A percentile compares a stretch with the other conserved stretches of the same genome.
Conservation (phyloP, 2,888 invertebrate genomes). For the Eristalis arbustorum region DNA sequence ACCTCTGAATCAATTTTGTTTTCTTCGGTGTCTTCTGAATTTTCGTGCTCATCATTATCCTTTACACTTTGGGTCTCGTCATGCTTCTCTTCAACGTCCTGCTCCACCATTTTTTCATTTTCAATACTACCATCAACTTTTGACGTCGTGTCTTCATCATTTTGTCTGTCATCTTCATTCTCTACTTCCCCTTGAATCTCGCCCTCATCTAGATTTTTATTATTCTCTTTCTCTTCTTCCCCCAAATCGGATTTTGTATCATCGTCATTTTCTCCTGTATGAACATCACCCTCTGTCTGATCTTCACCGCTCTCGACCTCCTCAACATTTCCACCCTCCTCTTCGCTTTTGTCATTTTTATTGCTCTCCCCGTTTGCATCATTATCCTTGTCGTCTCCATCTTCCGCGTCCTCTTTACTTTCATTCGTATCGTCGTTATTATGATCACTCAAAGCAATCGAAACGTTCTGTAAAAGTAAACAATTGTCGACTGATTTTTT, state of each 20-base stretch:
- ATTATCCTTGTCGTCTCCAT: slow-evolving; percentile 60
- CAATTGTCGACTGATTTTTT: slow-evolving; percentile 81
- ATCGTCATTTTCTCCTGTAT: background rate
- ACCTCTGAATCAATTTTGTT: slow-evolving; percentile 64
- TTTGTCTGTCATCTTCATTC: slow-evolving; percentile 41
- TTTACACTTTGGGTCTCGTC: slow-evolving; percentile 34
- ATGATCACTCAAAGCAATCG: slow-evolving; percentile 76
- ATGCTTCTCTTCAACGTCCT: slow-evolving; percentile 27
- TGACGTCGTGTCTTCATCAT: slow-evolving; percentile 27
- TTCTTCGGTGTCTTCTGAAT: slow-evolving; percentile 67
- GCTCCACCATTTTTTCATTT: background rate
- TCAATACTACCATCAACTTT: slow-evolving; percentile 25
- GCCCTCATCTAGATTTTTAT: slow-evolving; percentile 33
- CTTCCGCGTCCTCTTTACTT: slow-evolving; percentile 59
- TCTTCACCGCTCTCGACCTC: slow-evolving; percentile 61
- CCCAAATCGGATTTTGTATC: slow-evolving; percentile 47
- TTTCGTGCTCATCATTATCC: slow-evolving; percentile 40
- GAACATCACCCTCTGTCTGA: slow-evolving; percentile 21
- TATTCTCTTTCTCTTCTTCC: slow-evolving; percentile 14
- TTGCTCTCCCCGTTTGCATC: slow-evolving; percentile 66
- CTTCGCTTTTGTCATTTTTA: slow-evolving; percentile 26
- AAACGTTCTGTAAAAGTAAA: slow-evolving; percentile 81
- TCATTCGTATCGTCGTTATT: slow-evolving; percentile 53
- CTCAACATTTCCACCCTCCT: slow-evolving; percentile 65
- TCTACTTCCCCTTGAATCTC: slow-evolving; percentile 26